A percentile compares a stretch with the other conserved stretches of the same genome.
phyloP scores from a whole-genome alignment of 2,113 vertebrate genomes.

The Rhodinocichla rosea region DNA sequence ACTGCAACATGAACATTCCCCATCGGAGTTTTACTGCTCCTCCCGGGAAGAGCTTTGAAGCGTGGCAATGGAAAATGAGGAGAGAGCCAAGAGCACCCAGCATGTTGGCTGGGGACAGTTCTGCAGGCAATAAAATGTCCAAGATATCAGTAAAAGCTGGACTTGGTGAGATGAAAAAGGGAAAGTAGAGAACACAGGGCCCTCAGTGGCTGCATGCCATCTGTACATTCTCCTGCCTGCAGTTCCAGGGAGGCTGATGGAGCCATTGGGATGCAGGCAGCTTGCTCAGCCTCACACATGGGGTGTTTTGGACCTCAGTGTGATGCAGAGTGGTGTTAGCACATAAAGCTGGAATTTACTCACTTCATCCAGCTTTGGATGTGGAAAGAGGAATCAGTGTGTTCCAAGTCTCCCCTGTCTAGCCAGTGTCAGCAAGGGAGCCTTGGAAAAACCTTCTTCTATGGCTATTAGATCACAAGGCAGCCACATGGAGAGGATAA shows the following conservation, averaged over 20 bases:
- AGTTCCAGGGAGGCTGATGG: not conserved
- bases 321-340: not conserved
- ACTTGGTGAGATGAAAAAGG: not conserved
- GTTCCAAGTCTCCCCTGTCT: not conserved
- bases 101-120: rapidly evolving
- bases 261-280: not conserved
- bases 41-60: not conserved
- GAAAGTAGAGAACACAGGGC: not conserved
- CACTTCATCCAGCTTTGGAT: not conserved
- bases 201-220: rapidly evolving
- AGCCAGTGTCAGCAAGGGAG: not conserved
- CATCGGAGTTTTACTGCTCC: not conserved
- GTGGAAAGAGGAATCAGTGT: not conserved
- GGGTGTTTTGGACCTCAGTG: not conserved
- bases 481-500: not conserved
- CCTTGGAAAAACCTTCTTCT: not conserved
- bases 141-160: not conserved
- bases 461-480: not conserved
- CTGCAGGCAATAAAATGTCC: not conserved
- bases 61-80: not conserved
- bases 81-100: not conserved
- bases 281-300: not conserved
- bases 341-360: not conserved
- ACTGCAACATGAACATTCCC: not conserved
- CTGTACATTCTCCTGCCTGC: not conserved